phyloP scores from a whole-genome alignment of 1,140 invertebrate species.

The Atta texana region DNA sequence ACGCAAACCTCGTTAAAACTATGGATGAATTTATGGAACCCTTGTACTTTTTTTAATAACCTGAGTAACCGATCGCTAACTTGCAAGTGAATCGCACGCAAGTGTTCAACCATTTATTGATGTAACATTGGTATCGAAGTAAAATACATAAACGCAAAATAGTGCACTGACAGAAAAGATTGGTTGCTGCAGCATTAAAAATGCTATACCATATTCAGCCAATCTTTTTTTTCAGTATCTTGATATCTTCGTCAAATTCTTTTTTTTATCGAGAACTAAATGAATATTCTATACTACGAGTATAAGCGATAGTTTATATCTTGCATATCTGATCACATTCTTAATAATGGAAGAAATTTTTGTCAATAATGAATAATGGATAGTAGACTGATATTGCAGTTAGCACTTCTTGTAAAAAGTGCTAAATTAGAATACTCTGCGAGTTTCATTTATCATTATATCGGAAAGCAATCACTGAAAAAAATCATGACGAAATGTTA shows the following conservation, averaged over 20 bases:
- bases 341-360: neutral
- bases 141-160: neutral
- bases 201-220: neutral
- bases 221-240: no score
- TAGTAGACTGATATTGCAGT: neutral
- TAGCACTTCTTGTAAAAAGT: neutral
- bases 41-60: slow-evolving; percentile 43
- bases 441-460: neutral
- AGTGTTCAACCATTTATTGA: neutral
- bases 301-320: neutral
- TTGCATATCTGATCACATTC: neutral
- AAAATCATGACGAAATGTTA: neutral
- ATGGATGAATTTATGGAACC: slow-evolving; percentile 42
- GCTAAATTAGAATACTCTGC: neutral
- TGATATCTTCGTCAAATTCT: neutral
- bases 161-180: neutral
- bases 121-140: slow-evolving; percentile 1
- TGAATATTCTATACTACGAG: neutral
- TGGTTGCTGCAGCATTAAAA: neutral
- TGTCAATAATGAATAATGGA: neutral
- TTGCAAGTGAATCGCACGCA: neutral
- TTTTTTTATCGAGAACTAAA: neutral
- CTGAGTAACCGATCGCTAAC: slow-evolving; percentile 27
- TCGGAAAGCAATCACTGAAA: neutral
- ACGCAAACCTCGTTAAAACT: slow-evolving; percentile 51